phyloP scores from a whole-genome alignment of 37 sponge, comb jelly and placozoan genomes.

The Cliona cf. orientalis region DNA sequence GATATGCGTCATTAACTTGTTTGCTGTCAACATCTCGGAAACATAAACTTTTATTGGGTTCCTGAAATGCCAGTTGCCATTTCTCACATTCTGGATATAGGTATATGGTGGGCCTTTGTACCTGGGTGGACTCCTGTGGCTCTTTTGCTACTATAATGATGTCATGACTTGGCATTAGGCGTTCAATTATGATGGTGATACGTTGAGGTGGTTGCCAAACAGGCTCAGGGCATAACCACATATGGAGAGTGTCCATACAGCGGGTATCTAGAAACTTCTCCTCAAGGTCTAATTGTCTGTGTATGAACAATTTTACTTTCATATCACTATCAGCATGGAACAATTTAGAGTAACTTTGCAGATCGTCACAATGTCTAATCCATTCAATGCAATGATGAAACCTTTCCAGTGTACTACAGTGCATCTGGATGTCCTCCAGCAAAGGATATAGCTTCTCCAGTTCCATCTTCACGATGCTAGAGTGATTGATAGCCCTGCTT shows the following conservation, averaged over 20 bases:
- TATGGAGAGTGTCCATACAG: background rate
- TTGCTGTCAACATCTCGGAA: too few species aligned
- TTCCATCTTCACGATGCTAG: background rate
- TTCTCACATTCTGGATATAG: background rate
- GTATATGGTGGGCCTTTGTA: background rate
- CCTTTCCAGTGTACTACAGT: too few species aligned
- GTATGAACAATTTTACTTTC: background rate
- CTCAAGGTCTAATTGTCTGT: background rate
- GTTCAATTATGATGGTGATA: background rate
- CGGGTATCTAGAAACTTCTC: background rate
- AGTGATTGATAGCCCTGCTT: background rate
- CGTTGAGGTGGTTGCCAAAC: background rate
- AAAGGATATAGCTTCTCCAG: background rate
- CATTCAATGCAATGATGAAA: background rate
- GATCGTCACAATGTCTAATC: background rate
- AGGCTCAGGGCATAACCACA: background rate
- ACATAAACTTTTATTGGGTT: background rate
- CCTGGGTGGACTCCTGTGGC: background rate
- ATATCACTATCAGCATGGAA: background rate
- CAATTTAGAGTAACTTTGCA: background rate
- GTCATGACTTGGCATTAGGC: background rate
- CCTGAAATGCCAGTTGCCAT: background rate
- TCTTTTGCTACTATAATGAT: background rate
- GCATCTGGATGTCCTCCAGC: background rate
- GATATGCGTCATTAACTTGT: too few species aligned